These are phyloP conservation scores for Nycticorax nycticorax DNA, from an alignment of 2,113 vertebrate species.

Conservation along the genomic window DNA sequence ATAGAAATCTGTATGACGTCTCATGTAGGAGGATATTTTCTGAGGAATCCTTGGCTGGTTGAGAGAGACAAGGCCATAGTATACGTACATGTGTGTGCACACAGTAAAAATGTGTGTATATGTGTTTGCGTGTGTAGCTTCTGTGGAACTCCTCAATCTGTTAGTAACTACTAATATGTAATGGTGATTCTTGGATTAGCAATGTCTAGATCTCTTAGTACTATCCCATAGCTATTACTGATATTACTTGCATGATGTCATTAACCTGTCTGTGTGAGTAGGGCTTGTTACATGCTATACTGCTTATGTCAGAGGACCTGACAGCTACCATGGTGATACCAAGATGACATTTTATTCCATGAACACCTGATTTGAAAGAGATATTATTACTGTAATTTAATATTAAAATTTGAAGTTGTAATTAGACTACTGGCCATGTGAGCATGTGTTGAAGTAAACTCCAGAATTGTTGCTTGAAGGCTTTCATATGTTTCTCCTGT, in stretches of 20 bases:
- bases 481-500: not conserved
- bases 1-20: not conserved
- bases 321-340: not conserved
- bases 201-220: not conserved
- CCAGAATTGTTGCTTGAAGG: not conserved
- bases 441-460: not conserved
- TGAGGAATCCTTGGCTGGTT: not conserved
- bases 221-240: not conserved
- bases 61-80: not conserved
- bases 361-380: not conserved
- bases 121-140: not conserved
- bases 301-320: not conserved
- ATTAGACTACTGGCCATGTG: not conserved
- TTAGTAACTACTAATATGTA: not conserved
- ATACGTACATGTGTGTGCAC: not conserved
- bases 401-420: not conserved
- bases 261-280: not conserved
- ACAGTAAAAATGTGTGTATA: not conserved
- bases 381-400: not conserved
- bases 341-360: not conserved
- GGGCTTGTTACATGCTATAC: not conserved
- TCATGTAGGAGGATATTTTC: not conserved
- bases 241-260: not conserved
- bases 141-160: not conserved
- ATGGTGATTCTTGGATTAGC: not conserved